Percentiles rank a stretch among this genome's conserved stretches.
Conservation (phyloP, 2,888 invertebrate genomes). For the Melinaea menophilus region DNA sequence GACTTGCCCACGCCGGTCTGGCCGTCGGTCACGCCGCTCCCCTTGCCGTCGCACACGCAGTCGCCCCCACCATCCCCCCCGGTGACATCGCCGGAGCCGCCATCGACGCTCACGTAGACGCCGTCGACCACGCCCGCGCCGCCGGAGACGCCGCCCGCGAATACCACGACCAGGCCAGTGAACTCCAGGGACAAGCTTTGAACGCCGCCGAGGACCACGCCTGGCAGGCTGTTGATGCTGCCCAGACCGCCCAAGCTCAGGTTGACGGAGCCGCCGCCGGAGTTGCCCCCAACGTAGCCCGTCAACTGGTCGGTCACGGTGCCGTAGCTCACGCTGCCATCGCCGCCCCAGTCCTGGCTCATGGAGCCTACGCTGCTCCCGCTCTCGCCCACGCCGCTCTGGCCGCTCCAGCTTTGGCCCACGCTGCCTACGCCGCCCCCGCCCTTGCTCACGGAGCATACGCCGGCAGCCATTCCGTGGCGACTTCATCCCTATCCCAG, state of each 20-base stretch:
- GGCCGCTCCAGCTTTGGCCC: slow-evolving; percentile 39
- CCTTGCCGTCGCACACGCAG: slow-evolving; percentile 47
- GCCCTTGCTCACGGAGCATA: slow-evolving; percentile 40
- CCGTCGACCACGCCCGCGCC: slow-evolving; percentile 68
- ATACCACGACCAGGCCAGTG: slow-evolving; percentile 68
- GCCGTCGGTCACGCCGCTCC: slow-evolving; percentile 45
- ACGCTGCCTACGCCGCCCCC: slow-evolving; percentile 48
- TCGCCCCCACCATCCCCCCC: slow-evolving; percentile 66
- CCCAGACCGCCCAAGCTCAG: slow-evolving; percentile 65
- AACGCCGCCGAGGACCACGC: slow-evolving; percentile 73
- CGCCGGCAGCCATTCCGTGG: slow-evolving; percentile 53
- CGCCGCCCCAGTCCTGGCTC: slow-evolving; percentile 33
- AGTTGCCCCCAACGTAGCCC: slow-evolving; percentile 65
- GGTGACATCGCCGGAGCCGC: slow-evolving; percentile 67
- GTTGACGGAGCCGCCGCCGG: slow-evolving; percentile 71
- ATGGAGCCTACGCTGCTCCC: slow-evolving; percentile 35
- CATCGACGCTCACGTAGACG: slow-evolving; percentile 70
- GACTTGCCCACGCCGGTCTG: slow-evolving; percentile 43
- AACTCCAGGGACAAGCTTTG: slow-evolving; percentile 65
- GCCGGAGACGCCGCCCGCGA: slow-evolving; percentile 65
- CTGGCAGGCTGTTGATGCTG: slow-evolving; percentile 70
- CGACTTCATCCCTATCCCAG: slow-evolving; percentile 60
- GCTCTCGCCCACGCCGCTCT: slow-evolving; percentile 35
- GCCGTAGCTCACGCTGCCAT: slow-evolving; percentile 39
- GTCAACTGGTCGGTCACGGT: slow-evolving; percentile 63